Base-by-base conservation (phyloP, 2,888 invertebrate genomes). In the Odontocerum albicorne region DNA sequence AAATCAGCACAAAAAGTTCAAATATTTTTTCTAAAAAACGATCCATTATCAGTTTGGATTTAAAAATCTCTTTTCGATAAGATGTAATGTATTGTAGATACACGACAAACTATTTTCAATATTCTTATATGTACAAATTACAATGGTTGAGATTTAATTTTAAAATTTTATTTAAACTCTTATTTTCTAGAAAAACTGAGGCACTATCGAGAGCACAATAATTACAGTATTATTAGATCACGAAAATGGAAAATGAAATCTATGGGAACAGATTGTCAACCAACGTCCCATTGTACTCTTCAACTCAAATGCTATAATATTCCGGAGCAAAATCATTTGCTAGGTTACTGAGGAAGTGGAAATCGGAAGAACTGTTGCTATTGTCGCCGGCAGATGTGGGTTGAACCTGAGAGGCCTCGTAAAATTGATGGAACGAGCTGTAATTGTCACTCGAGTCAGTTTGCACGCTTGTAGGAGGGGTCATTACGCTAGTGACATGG, bases 311-410 rank as follows among this genome's bases (percentile, higher is more conserved):
- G 70, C 77, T 78, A 72, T 94, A 94, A 72, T 94, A 94, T 72
- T 95, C 94, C 6, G 93, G 93, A 15, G 90, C 91, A 71, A 93
- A 94, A 71, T 94, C 94, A 71, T 92, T 94, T 61, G 93, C 92
- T 67, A 94, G 79, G 71, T 91, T 94, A 74, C 92, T 92, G 61
- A 95, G 81, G 71, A 95, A 95, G 72, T 94, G 94, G 74, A 94
- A 94, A 73, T 94, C 94, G 21, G 93, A 92, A n/a, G 92, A 92
- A 69, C 90, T 91, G 70, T 92, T 92, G 65, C 90, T 91, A 73
- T 91, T 91, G 66, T 92, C 91, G 43, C 88, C 85, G 16, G 82
- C 66, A 31, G 77, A 62, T 7, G 66, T 65, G 39, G 66, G 64
- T 3, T 80, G 69, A 51, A 77, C 74, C 66, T 80, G 77, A 55